These are phyloP conservation scores for Cryptotis parvus DNA, from an alignment of 2,113 vertebrate genomes.

Conservation along the genomic window DNA sequence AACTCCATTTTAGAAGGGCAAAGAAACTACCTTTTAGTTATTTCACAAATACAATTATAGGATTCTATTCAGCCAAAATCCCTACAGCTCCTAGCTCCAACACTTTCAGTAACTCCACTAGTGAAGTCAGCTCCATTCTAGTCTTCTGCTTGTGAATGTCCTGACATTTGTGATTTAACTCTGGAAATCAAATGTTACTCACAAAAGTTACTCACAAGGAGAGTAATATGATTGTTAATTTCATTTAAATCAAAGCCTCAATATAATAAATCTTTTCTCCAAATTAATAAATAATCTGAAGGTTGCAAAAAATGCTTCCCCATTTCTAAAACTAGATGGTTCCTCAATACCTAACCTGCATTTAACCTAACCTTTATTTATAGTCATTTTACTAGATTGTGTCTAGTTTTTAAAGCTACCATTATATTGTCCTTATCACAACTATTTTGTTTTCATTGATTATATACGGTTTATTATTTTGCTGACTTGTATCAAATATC, in stretches of 20 bases:
- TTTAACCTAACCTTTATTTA: not conserved
- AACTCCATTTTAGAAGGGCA: not conserved
- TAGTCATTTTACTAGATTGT: not conserved
- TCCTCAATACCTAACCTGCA: not conserved
- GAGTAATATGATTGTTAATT: slow-evolving; percentile 54
- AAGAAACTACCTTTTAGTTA: slow-evolving; percentile 67
- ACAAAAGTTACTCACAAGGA: no score
- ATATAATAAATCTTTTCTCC: slow-evolving; percentile 71
- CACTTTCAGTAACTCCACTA: slow-evolving; percentile 71
- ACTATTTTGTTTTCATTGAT: slow-evolving; percentile 21
- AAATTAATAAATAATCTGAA: slow-evolving; percentile 51
- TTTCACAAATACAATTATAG: slow-evolving; percentile 73
- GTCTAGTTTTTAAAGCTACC: not conserved
- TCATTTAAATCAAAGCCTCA: slow-evolving; percentile 73
- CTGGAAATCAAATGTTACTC: slow-evolving; percentile 75
- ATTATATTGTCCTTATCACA: not conserved
- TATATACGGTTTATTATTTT: not conserved
- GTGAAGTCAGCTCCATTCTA: slow-evolving; percentile 77
- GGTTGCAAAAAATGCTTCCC: slow-evolving; percentile 62
- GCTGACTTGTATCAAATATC: not conserved
- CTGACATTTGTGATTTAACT: slow-evolving; percentile 52
- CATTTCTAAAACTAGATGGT: not conserved
- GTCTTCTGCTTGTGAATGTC: slow-evolving; percentile 69
- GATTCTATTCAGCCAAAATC: slow-evolving; percentile 71
- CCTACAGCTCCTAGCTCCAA: slow-evolving; percentile 65